These are phyloP conservation scores for Oryctes rhinoceros DNA, from an alignment of 1,140 invertebrate genomes.

Conservation along the genomic window DNA sequence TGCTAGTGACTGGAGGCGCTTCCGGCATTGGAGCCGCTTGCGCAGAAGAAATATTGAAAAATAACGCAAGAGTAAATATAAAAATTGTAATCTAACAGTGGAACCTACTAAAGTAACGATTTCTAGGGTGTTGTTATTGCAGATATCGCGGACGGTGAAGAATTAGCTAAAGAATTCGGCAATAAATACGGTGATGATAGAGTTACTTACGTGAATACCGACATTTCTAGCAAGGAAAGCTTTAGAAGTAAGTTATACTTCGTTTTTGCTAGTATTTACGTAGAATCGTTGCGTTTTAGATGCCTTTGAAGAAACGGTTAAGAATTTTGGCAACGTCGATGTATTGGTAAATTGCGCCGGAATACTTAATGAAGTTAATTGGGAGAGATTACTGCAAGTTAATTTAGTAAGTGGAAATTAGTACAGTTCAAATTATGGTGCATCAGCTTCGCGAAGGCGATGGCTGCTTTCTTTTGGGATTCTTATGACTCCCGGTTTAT, in stretches of 20 bases:
- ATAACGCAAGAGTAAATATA: not conserved
- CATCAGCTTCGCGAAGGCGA: too few relatives aligned
- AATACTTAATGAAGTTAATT: not conserved
- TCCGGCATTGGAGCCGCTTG: not conserved
- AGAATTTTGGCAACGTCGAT: not conserved
- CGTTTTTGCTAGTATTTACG: too few relatives aligned
- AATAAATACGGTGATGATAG: not conserved
- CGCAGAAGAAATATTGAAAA: not conserved
- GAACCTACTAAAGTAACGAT: too few relatives aligned
- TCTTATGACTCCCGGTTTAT: too few relatives aligned
- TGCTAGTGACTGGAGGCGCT: not conserved
- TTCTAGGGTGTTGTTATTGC: not conserved
- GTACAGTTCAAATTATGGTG: not conserved
- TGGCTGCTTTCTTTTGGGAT: too few relatives aligned
- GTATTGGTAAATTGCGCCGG: conserved; percentile 4
- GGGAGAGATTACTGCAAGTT: not conserved
- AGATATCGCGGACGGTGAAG: not conserved
- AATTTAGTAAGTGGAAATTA: conserved; percentile 24
- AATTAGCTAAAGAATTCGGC: not conserved
- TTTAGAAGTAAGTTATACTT: not conserved
- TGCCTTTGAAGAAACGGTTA: not conserved
- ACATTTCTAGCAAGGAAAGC: not conserved
- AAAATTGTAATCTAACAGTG: not conserved
- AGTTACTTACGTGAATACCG: not conserved
- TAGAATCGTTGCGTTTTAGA: not conserved